Base-by-base conservation (phyloP, 2,888 invertebrate species). In the Sesia bembeciformis region DNA sequence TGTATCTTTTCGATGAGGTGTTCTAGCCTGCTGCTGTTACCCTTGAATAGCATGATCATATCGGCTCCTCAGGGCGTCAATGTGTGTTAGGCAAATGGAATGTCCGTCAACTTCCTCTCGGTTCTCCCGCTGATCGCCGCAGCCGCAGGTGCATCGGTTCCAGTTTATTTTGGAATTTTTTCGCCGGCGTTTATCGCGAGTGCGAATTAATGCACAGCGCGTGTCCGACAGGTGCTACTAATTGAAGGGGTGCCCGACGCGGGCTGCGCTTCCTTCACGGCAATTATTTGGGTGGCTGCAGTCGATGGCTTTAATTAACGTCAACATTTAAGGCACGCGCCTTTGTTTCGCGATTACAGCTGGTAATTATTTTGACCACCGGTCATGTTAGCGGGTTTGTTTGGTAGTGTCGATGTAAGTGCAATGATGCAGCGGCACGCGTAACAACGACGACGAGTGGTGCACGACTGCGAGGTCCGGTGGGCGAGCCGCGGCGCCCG, bases 1-100 rank as follows among this genome's bases (percentile, higher is more conserved):
- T 96, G 96, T 67, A 96, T 95, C 87, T 95, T 96, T 81, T 95
- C 95, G 65, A 96, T 96, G 67, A 96, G 91, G 75, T 95, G 93
- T 82, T 96, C 95, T 77, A 96, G 88, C 69, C 95, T 91, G 76
- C 94, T 94, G 89, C 96, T 96, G 82, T 95, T 96, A 61, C 96
- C 96, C 78, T 95, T 96, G 91, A 96, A 96, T 81, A 96, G 90
- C 95, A 96, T 95, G 83, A 90, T 90, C 90, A 90, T 90, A 73
- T 74, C 85, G 74, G 60, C 63, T 55, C 49, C 52, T 49, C 40
- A 42, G 6, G 5, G 51, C 41, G 51, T 42, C 49, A 49, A 5
- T n/a, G 40, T 50, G 39, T 23, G 42, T 3, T 42, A 6, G 1
- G 42, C 7, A 42, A 42, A 42, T 23, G 46, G 23, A 46, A 46